Percentiles rank a stretch among this genome's conserved stretches.
These are phyloP conservation scores for Hydroisotoma schaefferi DNA, from an alignment of 2,888 invertebrate species.

Conservation along the genomic window DNA sequence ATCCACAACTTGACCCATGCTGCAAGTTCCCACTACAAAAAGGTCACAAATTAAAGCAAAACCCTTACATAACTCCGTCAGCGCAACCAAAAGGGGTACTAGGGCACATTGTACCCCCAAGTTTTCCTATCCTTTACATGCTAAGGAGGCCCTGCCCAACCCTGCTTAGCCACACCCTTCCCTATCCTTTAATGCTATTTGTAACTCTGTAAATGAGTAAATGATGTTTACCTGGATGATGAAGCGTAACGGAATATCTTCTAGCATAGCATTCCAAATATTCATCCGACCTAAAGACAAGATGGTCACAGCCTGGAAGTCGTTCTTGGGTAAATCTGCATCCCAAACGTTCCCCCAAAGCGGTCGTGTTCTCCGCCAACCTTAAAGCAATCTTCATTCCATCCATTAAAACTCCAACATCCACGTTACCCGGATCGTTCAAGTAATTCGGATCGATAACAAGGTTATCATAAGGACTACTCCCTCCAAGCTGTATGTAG, in stretches of 20 bases:
- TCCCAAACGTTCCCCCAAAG: slow-evolving; percentile 18
- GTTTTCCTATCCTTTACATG: too few species aligned
- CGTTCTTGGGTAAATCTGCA: slow-evolving; percentile 25
- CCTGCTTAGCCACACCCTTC: too few species aligned
- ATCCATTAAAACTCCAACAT: slow-evolving; percentile 38
- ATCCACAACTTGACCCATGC: slow-evolving; percentile 42
- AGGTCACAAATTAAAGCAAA: too few species aligned
- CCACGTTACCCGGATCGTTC: slow-evolving; percentile 14
- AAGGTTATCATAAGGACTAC: slow-evolving; percentile 14
- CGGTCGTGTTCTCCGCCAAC: slow-evolving; percentile 36
- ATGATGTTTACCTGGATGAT: slow-evolving; percentile 26
- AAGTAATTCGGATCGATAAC: slow-evolving; percentile 33
- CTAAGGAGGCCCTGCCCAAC: too few species aligned
- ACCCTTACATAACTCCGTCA: too few species aligned
- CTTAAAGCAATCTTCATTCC: slow-evolving; percentile 32
- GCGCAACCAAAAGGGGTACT: too few species aligned
- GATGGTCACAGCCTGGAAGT: slow-evolving; percentile 42
- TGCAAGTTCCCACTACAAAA: slow-evolving; percentile 20
- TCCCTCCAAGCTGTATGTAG: slow-evolving; percentile 17
- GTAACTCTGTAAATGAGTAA: too few species aligned
- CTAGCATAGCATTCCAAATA: slow-evolving; percentile 42
- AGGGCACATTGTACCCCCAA: too few species aligned
- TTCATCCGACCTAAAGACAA: slow-evolving; percentile 25
- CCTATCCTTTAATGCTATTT: too few species aligned
- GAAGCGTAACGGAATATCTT: slow-evolving; percentile 32